Conservation (phyloP, 1,140 invertebrate species). For the Maconellicoccus hirsutus region DNA sequence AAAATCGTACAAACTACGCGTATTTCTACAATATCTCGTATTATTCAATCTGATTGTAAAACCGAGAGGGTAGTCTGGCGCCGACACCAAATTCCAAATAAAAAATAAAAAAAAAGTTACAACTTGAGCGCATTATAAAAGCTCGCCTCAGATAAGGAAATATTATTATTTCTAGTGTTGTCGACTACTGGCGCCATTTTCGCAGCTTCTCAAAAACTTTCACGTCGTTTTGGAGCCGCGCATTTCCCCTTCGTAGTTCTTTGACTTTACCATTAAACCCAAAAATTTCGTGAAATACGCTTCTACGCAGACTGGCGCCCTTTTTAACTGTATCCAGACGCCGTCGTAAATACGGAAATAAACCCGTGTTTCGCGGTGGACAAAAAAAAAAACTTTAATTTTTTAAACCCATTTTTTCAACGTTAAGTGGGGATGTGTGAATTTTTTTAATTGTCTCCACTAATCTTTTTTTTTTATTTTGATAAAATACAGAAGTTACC, state of each 20-base stretch:
- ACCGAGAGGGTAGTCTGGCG: slow-evolving; percentile 5
- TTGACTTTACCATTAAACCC: slow-evolving; percentile 17
- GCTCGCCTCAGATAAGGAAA: slow-evolving; percentile 19
- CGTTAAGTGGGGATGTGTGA: too few relatives aligned
- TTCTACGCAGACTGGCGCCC: slow-evolving; percentile 14
- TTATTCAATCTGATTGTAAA: slow-evolving; percentile 12
- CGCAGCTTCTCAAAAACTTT: slow-evolving; percentile 21
- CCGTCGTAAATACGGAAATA: slow-evolving; percentile 7
- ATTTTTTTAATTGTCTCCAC: too few relatives aligned
- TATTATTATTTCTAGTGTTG: slow-evolving; percentile 21
- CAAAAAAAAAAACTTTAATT: background rate
- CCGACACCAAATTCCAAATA: slow-evolving; percentile 11
- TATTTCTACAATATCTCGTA: slow-evolving; percentile 14
- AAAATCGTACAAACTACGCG: background rate
- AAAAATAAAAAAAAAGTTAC: slow-evolving; percentile 18
- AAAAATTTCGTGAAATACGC: slow-evolving; percentile 11
- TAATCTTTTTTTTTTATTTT: too few relatives aligned
- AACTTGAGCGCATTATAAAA: slow-evolving; percentile 18
- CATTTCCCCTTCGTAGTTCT: slow-evolving; percentile 5
- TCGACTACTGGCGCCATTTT: slow-evolving; percentile 21
- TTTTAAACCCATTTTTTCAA: background rate
- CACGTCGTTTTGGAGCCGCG: slow-evolving; percentile 20
- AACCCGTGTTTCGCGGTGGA: background rate
- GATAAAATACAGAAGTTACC: too few relatives aligned
- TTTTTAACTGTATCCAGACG: slow-evolving; percentile 12